Evolutionary conservation across 64 coral and sea anemone genomes (phyloP), one percentile per base, ranked within the genome.

Genomic region (Montipora foliosa): DNA sequence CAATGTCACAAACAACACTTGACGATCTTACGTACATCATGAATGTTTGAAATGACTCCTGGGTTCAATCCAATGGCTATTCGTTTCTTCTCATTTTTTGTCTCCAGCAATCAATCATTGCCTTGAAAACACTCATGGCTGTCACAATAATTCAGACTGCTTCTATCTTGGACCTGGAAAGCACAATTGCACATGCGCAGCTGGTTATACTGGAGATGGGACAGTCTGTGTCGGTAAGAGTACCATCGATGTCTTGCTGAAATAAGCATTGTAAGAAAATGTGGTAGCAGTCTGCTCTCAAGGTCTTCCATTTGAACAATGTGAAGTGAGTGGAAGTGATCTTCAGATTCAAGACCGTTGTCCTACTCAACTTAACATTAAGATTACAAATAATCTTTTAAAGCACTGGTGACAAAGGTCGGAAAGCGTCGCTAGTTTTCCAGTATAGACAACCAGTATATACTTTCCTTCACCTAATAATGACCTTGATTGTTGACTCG

Each of bases 191-290:
- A 76, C 81, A 16, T 98, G 96, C 46, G 59, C 58, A 4, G 13
- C 84, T n/a, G 96, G 96, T 44, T 98, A 98, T 66, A 92, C 44
- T 73, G 96, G 96, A 44, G 96, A 98, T 98, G 96, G 96, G 5
- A 91, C 47, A 58, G 89, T 98, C 16, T 98, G 96, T 78, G 68
- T 76, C 24, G 93, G 96, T 98, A 73, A 95, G 96, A 6, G 78
- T 37, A 37, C 37, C 37, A 37, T 3, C 59, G 0, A 64, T 57
- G 5, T 0, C 10, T 60, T 15, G 79, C 22, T 78, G 1, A 78
- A 78, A 78, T 12, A 47, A 78, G 11, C 11, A 20, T 47, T 16
- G 15, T 19, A 53, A 53, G 10, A 10, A 7, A 55, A 55, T 55
- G 5, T 55, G 52, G 19, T 50, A 80, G 9, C 1, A 29, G 29